These are phyloP conservation scores for Liodrosophila aerea DNA, from an alignment of 2,888 invertebrate species.

Conservation along the genomic window DNA sequence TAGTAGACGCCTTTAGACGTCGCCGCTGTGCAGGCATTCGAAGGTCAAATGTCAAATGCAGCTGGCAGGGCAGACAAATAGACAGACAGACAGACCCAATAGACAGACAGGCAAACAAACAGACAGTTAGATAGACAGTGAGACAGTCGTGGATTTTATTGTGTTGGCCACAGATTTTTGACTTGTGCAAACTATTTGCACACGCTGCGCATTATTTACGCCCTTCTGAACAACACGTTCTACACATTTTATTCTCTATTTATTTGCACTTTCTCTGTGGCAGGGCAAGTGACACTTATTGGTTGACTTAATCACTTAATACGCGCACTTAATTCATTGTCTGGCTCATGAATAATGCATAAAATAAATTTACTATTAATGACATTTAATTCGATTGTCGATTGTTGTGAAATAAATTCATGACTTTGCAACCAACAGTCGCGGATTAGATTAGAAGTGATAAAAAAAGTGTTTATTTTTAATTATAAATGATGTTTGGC, in stretches of 20 bases:
- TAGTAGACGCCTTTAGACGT: conserved; percentile 3
- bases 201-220: neutral
- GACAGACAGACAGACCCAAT: conserved; percentile 13
- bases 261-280: neutral
- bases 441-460: conserved; percentile 12
- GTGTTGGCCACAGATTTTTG: conserved; percentile 44
- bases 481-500: conserved; percentile 19
- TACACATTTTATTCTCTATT: neutral
- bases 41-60: conserved; percentile 66
- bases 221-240: neutral
- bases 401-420: conserved; percentile 4
- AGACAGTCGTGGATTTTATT: conserved; percentile 39
- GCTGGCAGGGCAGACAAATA: conserved; percentile 21
- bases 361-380: conserved; percentile 20
- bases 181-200: conserved; percentile 16
- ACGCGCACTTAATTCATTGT: conserved; percentile 31
- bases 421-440: conserved; percentile 7
- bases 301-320: conserved; percentile 25
- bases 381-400: conserved; percentile 28
- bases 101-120: conserved; percentile 11
- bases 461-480: conserved; percentile 15
- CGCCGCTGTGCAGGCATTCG: conserved; percentile 9
- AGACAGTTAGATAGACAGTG: conserved; percentile 13
- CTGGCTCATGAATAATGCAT: conserved; percentile 34
- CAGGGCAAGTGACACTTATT: conserved; percentile 23